These are phyloP conservation scores for Boloria selene DNA, from an alignment of 2,888 invertebrate genomes.

Conservation along the genomic window DNA sequence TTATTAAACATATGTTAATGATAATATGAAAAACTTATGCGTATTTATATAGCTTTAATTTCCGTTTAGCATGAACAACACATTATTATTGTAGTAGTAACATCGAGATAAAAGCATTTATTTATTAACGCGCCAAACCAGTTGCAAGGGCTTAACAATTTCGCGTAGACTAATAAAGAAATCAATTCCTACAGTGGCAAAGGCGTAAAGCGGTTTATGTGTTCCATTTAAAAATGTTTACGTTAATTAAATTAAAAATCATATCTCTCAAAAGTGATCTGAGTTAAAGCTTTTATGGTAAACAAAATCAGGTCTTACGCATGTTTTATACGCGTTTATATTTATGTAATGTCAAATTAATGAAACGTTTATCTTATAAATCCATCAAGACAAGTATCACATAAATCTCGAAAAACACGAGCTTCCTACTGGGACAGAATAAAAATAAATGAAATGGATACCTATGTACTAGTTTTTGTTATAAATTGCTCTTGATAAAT, in stretches of 20 bases:
- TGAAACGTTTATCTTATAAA: not conserved
- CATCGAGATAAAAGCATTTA: slow-evolving; percentile 19
- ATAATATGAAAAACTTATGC: slow-evolving; percentile 2
- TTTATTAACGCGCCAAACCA: slow-evolving; percentile 30
- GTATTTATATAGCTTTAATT: slow-evolving; percentile 15
- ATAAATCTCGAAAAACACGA: no score
- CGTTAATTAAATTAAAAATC: slow-evolving; percentile 31
- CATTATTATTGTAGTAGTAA: slow-evolving; percentile 25
- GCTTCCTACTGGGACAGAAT: no score
- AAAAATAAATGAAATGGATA: no score
- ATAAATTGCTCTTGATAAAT: no score
- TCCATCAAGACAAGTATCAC: no score
- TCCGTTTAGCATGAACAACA: slow-evolving; percentile 17
- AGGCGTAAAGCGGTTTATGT: slow-evolving; percentile 21
- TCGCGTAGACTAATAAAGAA: slow-evolving; percentile 35
- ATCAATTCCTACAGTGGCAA: slow-evolving; percentile 27
- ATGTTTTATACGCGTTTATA: not conserved
- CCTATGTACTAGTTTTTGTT: no score
- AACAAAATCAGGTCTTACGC: slow-evolving; percentile 8
- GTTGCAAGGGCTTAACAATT: slow-evolving; percentile 28
- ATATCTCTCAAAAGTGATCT: not conserved
- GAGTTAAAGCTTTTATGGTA: slow-evolving; percentile 17
- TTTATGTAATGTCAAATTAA: slow-evolving; percentile 3
- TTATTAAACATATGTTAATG: no score
- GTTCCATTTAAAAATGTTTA: slow-evolving; percentile 22